These are phyloP conservation scores for Leuciscus waleckii DNA, from an alignment of 2,797 vertebrate species.

Conservation along the genomic window DNA sequence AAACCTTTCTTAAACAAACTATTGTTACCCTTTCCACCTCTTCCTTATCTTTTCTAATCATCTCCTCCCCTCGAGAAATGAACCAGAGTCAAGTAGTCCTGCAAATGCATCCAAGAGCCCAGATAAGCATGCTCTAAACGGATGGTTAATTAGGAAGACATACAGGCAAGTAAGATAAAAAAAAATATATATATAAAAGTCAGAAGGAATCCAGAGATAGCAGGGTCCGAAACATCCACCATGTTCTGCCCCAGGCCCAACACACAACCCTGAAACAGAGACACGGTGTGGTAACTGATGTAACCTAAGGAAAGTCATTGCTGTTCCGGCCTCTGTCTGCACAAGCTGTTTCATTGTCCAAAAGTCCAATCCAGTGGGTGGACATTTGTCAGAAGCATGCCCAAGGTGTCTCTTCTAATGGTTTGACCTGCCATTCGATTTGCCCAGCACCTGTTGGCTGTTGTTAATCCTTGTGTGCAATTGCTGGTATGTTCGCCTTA, in stretches of 20 bases:
- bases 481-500: background rate
- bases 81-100: conserved; percentile 51
- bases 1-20: background rate
- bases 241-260: conserved; percentile 37
- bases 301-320: conserved; percentile 48
- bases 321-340: conserved; percentile 2
- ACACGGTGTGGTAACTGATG: conserved; percentile 33
- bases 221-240: conserved; percentile 13
- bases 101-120: conserved; percentile 21
- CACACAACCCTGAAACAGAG: conserved; percentile 1
- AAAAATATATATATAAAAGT: background rate
- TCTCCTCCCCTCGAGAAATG: conserved; percentile 24
- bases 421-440: conserved; percentile 9
- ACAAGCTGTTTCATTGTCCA: conserved; percentile 26
- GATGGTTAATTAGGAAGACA: conserved; percentile 52
- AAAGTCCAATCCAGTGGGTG: conserved; percentile 29
- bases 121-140: conserved; percentile 50
- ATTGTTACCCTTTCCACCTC: background rate
- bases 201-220: conserved; percentile 26
- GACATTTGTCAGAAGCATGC: conserved; percentile 26
- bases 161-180: conserved; percentile 7
- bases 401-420: conserved; percentile 23
- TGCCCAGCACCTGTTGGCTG: background rate
- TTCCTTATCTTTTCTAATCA: conserved; percentile 33
- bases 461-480: conserved; percentile 27